phyloP scores from a whole-genome alignment of 2,113 vertebrate species.

The Grammomys surdaster region DNA sequence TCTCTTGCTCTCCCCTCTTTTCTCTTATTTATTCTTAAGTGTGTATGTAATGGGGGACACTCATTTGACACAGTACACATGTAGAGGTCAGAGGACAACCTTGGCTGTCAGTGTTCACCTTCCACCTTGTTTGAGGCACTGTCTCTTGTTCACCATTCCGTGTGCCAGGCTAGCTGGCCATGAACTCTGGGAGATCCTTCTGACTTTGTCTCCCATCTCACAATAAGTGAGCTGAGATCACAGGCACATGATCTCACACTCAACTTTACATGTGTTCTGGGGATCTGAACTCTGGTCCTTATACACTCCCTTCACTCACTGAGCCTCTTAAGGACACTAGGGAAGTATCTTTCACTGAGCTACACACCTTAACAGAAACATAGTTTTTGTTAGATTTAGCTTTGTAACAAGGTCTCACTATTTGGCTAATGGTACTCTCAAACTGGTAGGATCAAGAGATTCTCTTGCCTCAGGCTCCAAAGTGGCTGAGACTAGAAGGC shows the following conservation, averaged over 20 bases:
- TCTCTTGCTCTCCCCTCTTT: not conserved
- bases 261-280: not conserved
- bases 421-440: not conserved
- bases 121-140: not conserved
- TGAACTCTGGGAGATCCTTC: not conserved
- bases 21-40: not conserved
- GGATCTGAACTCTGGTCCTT: not conserved
- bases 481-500: not conserved
- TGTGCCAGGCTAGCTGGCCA: no score
- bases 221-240: no score
- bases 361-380: not conserved
- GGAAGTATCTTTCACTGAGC: not conserved
- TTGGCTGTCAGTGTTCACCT: not conserved
- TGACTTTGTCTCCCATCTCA: no score
- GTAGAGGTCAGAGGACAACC: not conserved
- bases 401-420: not conserved
- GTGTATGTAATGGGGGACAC: not conserved
- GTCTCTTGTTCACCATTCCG: not conserved
- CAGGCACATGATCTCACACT: fast-evolving
- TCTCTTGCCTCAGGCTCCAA: not conserved
- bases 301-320: not conserved
- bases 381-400: not conserved
- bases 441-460: not conserved
- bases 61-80: not conserved
- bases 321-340: not conserved